These are phyloP conservation scores for Carduelis carduelis DNA, from an alignment of 2,797 vertebrate genomes.

Conservation along the genomic window DNA sequence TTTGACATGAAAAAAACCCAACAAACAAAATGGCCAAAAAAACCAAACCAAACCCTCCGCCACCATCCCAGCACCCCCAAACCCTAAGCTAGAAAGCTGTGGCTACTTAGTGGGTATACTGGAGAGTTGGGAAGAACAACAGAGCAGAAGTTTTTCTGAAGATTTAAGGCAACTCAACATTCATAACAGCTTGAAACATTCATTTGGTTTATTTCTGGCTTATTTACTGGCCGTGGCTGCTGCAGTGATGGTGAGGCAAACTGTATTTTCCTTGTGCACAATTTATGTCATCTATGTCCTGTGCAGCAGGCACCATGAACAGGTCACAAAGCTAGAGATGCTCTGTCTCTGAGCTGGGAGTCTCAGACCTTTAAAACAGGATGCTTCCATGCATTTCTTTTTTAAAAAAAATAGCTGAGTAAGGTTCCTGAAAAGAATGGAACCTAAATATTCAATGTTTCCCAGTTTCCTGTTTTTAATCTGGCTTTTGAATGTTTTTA, in stretches of 20 bases:
- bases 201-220: not conserved
- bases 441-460: rapidly evolving
- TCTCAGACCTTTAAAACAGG: not conserved
- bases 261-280: not conserved
- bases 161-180: not conserved
- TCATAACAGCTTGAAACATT: not conserved
- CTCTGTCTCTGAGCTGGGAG: not conserved
- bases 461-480: not conserved
- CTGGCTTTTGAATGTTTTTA: not conserved
- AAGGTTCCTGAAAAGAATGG: not conserved
- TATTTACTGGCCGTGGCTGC: rapidly evolving
- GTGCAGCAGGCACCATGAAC: not conserved
- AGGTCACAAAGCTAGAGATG: not conserved
- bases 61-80: rapidly evolving
- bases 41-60: not conserved
- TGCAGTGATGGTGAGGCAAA: not conserved
- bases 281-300: not conserved
- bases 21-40: not conserved
- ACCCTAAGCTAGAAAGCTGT: not conserved
- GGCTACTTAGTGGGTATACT: rapidly evolving
- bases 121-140: not conserved
- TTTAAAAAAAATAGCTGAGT: not conserved
- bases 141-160: not conserved
- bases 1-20: rapidly evolving
- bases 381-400: not conserved